phyloP scores from a whole-genome alignment of 2,888 invertebrate genomes.

The Mycalesis mineus region DNA sequence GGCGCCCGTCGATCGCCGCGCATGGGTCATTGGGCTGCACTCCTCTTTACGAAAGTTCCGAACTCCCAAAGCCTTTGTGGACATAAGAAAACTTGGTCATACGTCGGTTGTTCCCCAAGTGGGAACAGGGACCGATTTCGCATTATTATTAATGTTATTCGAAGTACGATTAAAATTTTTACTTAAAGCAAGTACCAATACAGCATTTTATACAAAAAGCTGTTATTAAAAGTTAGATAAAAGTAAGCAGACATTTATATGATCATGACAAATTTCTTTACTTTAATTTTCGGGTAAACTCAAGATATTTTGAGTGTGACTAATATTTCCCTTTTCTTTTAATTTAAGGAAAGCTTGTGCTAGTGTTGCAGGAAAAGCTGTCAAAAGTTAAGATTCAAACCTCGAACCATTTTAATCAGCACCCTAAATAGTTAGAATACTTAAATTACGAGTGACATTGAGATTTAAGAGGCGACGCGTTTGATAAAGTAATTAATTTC shows the following conservation, averaged over 20 bases:
- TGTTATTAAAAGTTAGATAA: too few species aligned
- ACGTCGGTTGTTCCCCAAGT: slow-evolving; percentile 15
- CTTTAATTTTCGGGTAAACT: not conserved
- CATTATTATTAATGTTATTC: slow-evolving; percentile 1
- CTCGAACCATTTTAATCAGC: too few species aligned
- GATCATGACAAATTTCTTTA: not conserved
- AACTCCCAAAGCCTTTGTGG: slow-evolving; percentile 27
- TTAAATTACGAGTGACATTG: not conserved
- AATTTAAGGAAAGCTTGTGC: too few species aligned
- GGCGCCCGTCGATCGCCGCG: slow-evolving; percentile 17
- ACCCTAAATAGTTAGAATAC: too few species aligned
- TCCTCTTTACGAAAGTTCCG: slow-evolving; percentile 21
- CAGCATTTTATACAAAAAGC: too few species aligned
- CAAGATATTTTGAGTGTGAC: too few species aligned
- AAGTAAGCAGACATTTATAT: too few species aligned
- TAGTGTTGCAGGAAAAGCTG: too few species aligned
- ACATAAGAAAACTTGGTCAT: slow-evolving; percentile 26
- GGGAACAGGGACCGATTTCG: not conserved
- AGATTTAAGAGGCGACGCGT: not conserved
- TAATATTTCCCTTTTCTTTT: too few species aligned
- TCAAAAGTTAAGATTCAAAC: too few species aligned
- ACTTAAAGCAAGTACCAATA: too few species aligned
- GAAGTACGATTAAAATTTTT: not conserved
- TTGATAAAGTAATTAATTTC: not conserved
- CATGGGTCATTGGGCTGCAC: slow-evolving; percentile 27